Conservation (phyloP, 2,797 vertebrate genomes). For the Lutjanus campechanus region DNA sequence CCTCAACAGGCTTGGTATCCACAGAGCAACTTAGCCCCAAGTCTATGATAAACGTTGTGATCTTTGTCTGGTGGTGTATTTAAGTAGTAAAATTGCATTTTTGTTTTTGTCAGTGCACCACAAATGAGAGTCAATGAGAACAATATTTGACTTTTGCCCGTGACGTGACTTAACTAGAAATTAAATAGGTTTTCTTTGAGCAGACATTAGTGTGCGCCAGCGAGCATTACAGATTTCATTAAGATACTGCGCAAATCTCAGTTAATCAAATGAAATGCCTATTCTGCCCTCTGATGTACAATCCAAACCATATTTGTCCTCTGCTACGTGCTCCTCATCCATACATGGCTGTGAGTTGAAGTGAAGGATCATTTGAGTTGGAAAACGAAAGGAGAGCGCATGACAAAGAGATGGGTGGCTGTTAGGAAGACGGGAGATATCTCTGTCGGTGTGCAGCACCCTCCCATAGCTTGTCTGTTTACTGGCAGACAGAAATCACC, state of each 20-base stretch:
- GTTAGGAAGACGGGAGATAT: constrained; percentile 33
- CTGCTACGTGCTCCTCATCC: neutral
- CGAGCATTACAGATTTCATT: constrained; percentile 41
- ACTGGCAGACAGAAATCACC: neutral
- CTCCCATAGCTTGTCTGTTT: neutral
- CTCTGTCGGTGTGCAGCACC: constrained; percentile 30
- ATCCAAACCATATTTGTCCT: constrained; percentile 35
- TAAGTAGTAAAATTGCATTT: neutral
- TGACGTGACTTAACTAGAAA: neutral
- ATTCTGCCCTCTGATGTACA: constrained; percentile 34
- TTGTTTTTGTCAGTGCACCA: neutral
- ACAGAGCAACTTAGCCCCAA: neutral
- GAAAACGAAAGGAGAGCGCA: neutral
- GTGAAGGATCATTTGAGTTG: neutral
- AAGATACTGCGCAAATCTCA: neutral
- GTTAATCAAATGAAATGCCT: constrained; percentile 32
- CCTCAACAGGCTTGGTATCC: constrained; percentile 20
- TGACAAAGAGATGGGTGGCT: constrained; percentile 19
- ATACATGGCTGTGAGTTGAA: constrained; percentile 21
- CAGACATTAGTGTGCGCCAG: neutral
- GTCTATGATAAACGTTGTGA: neutral
- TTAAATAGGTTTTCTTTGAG: neutral
- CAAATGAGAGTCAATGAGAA: constrained; percentile 2
- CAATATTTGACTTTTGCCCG: neutral
- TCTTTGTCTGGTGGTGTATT: neutral